These are phyloP conservation scores for Parasteatoda lunata DNA, from an alignment of 2,888 invertebrate genomes.

Conservation along the genomic window DNA sequence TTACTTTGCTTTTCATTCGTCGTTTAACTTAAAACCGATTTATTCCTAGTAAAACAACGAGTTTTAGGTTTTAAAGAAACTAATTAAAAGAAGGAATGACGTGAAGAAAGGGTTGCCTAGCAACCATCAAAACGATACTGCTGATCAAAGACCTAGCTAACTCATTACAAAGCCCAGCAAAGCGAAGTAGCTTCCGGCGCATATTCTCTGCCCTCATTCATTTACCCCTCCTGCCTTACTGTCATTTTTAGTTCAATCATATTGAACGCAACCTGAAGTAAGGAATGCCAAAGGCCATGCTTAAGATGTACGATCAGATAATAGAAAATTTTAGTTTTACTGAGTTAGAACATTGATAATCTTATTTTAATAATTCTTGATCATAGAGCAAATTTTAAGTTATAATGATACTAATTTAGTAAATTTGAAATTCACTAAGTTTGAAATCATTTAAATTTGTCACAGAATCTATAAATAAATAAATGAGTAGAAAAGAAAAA, in stretches of 20 bases:
- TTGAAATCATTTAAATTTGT: too few species aligned
- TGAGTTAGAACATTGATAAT: too few species aligned
- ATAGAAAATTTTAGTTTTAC: too few species aligned
- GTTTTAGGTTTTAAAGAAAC: slow-evolving; percentile 37
- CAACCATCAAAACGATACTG: slow-evolving; percentile 62
- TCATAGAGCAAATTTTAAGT: too few species aligned
- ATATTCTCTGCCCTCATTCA: not conserved
- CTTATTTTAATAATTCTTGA: too few species aligned
- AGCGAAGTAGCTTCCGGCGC: slow-evolving; percentile 33
- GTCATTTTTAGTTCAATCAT: not conserved
- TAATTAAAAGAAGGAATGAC: slow-evolving; percentile 57
- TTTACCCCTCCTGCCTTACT: not conserved
- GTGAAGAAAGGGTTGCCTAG: slow-evolving; percentile 45
- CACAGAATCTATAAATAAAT: too few species aligned
- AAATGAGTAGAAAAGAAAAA: too few species aligned
- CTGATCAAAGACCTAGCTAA: slow-evolving; percentile 49
- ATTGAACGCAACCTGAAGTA: not conserved
- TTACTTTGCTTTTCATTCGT: not conserved
- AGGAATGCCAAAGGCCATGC: not conserved
- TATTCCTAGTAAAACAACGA: slow-evolving; percentile 18
- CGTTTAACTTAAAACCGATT: slow-evolving; percentile 14
- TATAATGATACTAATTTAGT: too few species aligned
- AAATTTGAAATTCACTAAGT: too few species aligned
- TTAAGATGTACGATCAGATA: too few species aligned
- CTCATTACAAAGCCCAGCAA: slow-evolving; percentile 43